These are phyloP conservation scores for Ammodytes dubius DNA, from an alignment of 2,113 vertebrate genomes.

Conservation along the genomic window DNA sequence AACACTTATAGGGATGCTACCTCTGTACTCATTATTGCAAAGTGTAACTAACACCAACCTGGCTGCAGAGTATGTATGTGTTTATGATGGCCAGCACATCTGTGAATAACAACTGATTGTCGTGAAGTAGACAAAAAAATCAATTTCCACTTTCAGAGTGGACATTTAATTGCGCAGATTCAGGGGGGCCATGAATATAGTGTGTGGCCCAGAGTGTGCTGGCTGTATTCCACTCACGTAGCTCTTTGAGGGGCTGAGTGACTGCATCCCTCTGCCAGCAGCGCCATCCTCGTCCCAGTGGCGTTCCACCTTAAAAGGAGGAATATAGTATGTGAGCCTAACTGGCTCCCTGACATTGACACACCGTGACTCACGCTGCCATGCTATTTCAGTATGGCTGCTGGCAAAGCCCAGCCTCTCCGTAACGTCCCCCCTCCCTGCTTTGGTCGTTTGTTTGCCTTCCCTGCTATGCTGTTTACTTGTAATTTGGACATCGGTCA, in stretches of 20 bases:
- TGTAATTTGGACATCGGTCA: constrained; percentile 83
- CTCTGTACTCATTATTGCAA: constrained; percentile 22
- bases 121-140: constrained; percentile 41
- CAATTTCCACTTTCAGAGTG: constrained; percentile 46
- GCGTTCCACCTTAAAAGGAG: constrained; percentile 71
- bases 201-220: constrained; percentile 20
- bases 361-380: constrained; percentile 71
- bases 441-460: constrained; percentile 74
- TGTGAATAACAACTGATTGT: constrained; percentile 42
- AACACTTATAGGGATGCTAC: constrained; percentile 21
- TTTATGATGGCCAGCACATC: constrained; percentile 34
- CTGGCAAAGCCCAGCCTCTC: constrained; percentile 51
- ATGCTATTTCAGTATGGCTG: constrained; percentile 68
- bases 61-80: constrained; percentile 9
- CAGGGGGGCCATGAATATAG: constrained; percentile 39
- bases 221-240: constrained; percentile 49
- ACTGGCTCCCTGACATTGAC: constrained; percentile 76
- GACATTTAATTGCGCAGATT: constrained; percentile 53
- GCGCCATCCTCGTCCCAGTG: constrained; percentile 58
- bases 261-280: constrained; percentile 61
- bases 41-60: background rate
- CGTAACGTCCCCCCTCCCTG: constrained; percentile 37
- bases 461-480: constrained; percentile 72
- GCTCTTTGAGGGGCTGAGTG: constrained; percentile 63
- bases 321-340: constrained; percentile 55